Evolutionary conservation across 35 echinoderm and acorn worm genomes (phyloP).

Genomic region (Apostichopus parvimensis): DNA sequence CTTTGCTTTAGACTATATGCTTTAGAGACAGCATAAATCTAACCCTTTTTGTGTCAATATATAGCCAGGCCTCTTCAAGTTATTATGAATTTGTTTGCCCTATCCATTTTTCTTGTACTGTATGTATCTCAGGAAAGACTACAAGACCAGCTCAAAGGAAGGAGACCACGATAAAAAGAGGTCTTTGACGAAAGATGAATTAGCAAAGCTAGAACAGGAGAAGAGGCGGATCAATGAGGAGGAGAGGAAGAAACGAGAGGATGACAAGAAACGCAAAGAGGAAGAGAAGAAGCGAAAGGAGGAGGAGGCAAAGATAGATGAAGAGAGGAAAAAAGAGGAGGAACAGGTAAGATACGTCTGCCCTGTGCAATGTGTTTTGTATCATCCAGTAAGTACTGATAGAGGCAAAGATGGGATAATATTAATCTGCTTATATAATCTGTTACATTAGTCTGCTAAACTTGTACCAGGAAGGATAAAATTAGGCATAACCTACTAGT

Average conservation of each 20-base stretch:
- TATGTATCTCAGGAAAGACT: background rate
- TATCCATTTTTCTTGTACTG: too few relatives aligned
- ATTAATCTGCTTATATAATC: too few relatives aligned
- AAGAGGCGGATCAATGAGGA: constrained; percentile 27
- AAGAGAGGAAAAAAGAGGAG: constrained; percentile 26
- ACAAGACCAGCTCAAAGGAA: constrained; percentile 3
- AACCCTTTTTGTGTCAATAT: too few relatives aligned
- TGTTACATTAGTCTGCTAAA: too few relatives aligned
- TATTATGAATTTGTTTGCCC: too few relatives aligned
- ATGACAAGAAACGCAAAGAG: constrained; percentile 42
- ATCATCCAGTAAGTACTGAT: too few relatives aligned
- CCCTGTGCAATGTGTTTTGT: too few relatives aligned
- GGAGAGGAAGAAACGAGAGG: constrained; percentile 53
- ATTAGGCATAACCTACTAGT: too few relatives aligned
- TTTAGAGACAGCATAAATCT: too few relatives aligned
- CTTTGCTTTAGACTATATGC: too few relatives aligned
- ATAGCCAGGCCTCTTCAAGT: too few relatives aligned
- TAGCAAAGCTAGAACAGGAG: constrained; percentile 43
- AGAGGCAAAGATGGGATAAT: background rate
- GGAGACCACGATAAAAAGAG: constrained; percentile 32
- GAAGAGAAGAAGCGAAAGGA: constrained; percentile 47
- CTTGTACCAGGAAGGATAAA: too few relatives aligned
- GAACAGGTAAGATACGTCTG: background rate
- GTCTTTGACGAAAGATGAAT: constrained; percentile 27
- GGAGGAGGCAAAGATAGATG: constrained; percentile 46